These are phyloP conservation scores for Cephus cinctus DNA, from an alignment of 1,140 invertebrate species.

Conservation along the genomic window DNA sequence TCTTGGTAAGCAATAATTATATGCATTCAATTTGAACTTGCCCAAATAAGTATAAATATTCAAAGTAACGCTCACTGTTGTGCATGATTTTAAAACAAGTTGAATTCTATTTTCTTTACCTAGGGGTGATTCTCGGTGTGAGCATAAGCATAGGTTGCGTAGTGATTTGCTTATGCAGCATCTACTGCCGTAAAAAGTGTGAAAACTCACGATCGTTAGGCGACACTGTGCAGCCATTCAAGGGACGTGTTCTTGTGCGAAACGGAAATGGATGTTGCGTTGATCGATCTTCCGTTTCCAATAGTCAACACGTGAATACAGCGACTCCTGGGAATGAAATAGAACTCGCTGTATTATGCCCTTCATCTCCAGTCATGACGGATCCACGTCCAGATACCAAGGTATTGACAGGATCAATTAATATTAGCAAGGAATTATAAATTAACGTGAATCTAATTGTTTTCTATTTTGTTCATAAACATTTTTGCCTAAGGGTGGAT, in stretches of 20 bases:
- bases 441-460: constrained; percentile 8
- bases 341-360: constrained; percentile 46
- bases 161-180: constrained; percentile 46
- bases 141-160: constrained; percentile 49
- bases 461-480: neutral
- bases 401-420: no score
- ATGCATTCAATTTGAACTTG: neutral
- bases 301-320: constrained; percentile 35
- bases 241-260: constrained; percentile 32
- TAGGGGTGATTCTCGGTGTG: constrained; percentile 47
- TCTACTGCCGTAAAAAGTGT: constrained; percentile 47
- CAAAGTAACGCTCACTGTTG: neutral
- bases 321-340: constrained; percentile 40
- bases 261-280: constrained; percentile 47
- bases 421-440: neutral
- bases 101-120: constrained; percentile 4
- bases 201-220: constrained; percentile 39
- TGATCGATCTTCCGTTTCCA: constrained; percentile 41
- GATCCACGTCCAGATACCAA: constrained; percentile 44
- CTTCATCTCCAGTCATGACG: constrained; percentile 37
- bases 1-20: constrained; percentile 42
- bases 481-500: constrained; percentile 43
- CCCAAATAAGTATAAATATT: neutral
- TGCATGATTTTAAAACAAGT: neutral
- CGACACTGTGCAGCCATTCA: constrained; percentile 39